Base-by-base conservation (phyloP, 2,888 invertebrate species). In the Halictus ligatus region DNA sequence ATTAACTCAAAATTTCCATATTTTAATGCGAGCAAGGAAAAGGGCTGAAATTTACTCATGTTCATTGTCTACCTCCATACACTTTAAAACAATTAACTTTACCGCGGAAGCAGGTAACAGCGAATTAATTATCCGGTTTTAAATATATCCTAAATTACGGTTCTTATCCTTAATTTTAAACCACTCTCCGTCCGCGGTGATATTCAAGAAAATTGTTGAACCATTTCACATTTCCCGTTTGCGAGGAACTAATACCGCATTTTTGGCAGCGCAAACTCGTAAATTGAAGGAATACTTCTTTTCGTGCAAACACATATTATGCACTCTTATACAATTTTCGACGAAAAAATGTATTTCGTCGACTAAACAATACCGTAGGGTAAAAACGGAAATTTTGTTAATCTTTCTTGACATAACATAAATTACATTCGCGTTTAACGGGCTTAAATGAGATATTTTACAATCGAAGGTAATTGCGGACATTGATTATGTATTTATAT, bases 1-100 rank as follows among this genome's bases (percentile, higher is more conserved):
- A 67, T 35, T 67, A 67, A 67, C 35, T 15, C 35, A 67, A 69
- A 69, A 69, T 69, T 69, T 18, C 18, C 67, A 69, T 69, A 69
- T 69, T 69, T 69, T 69, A 69, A 69, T 40, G 40, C 35, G 21
- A 69, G 21, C 21, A 8, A 21, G 67, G 35, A 69, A 40, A 69
- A 69, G 4, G 35, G 35, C 8, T 21, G 67, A 21, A 69, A 35
- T 67, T 67, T 35, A 69, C 35, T 69, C 67, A 40, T 35, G 67
- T 21, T 69, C 67, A 40, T 69, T 69, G 35, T 35, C 35, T 10
- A 21, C 21, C 18, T 40, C 21, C 10, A 69, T 21, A 21, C 35
- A 69, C 18, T 40, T 69, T 40, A 21, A 69, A 35, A 40, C 35
- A 35, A 69, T 69, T 69, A 40, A 35, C 67, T 40, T 35, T 35